A percentile compares a stretch with the other conserved stretches of the same genome.
These are phyloP conservation scores for Lasius fuliginosus DNA, from an alignment of 2,888 invertebrate species.

Conservation along the genomic window DNA sequence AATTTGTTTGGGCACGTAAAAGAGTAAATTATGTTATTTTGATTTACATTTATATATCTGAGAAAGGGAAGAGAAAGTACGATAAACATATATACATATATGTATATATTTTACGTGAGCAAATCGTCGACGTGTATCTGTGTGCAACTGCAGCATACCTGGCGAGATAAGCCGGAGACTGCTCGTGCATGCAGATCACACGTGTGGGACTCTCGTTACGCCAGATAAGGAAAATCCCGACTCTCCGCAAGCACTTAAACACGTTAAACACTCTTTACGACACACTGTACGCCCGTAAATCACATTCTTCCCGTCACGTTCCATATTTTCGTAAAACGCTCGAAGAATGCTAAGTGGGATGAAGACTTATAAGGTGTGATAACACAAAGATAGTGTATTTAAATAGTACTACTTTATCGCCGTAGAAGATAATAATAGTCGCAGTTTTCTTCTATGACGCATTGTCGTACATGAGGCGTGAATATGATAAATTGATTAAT, in stretches of 20 bases:
- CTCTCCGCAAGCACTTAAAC: slow-evolving; percentile 53
- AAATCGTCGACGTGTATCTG: slow-evolving; percentile 23
- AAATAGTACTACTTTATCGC: slow-evolving; percentile 10
- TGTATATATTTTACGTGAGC: not conserved
- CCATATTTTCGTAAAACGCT: slow-evolving; percentile 76
- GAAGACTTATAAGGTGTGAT: slow-evolving; percentile 41
- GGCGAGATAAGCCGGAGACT: slow-evolving; percentile 64
- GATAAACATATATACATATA: not conserved
- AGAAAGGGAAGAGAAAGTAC: slow-evolving; percentile 11
- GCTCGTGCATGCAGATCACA: slow-evolving; percentile 57
- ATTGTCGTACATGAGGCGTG: not conserved
- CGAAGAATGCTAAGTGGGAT: slow-evolving; percentile 34
- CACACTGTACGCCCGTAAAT: slow-evolving; percentile 74
- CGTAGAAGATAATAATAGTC: slow-evolving; percentile 10
- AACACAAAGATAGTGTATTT: slow-evolving; percentile 20
- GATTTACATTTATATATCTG: slow-evolving; percentile 46
- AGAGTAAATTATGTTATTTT: slow-evolving; percentile 55
- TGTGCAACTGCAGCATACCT: slow-evolving; percentile 17
- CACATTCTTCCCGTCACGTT: slow-evolving; percentile 76
- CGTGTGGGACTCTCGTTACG: slow-evolving; percentile 58
- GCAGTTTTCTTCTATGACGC: not conserved
- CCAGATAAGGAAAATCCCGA: slow-evolving; percentile 64
- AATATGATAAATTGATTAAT: not conserved
- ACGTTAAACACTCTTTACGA: slow-evolving; percentile 67
- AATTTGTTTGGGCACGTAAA: slow-evolving; percentile 51